Conservation (phyloP, 2,797 vertebrate species). For the Xerus rutilus region DNA sequence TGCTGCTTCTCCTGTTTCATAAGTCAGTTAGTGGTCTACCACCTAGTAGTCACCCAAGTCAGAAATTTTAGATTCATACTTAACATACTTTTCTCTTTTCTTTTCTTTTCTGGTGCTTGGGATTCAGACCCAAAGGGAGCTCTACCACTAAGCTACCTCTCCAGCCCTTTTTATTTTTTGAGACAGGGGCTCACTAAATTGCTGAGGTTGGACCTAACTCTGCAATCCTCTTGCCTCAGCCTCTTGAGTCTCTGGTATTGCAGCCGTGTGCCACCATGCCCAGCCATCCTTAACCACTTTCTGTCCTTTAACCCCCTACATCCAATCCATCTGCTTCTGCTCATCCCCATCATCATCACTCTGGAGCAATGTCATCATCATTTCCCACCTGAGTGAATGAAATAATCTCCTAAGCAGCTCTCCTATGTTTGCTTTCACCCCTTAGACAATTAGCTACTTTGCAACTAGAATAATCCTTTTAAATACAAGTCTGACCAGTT, state of each 20-base stretch:
- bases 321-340: neutral
- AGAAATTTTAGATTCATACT: neutral
- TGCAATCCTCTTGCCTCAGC: too few species aligned
- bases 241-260: too few species aligned
- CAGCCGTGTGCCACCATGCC: too few species aligned
- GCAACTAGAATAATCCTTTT: slow-evolving; percentile 25
- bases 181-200: too few species aligned
- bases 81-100: neutral
- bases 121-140: too few species aligned
- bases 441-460: neutral
- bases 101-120: too few species aligned
- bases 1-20: neutral
- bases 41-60: neutral
- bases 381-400: slow-evolving; percentile 14
- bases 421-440: neutral
- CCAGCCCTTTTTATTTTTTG: too few species aligned
- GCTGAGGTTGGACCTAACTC: too few species aligned
- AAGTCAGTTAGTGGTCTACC: neutral
- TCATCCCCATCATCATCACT: neutral
- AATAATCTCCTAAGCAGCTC: neutral
- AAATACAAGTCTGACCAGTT: neutral
- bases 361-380: neutral
- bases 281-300: neutral
- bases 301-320: neutral
- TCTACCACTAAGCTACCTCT: too few species aligned